Conservation (phyloP, 2,797 vertebrate species). For the Morelia viridis region DNA sequence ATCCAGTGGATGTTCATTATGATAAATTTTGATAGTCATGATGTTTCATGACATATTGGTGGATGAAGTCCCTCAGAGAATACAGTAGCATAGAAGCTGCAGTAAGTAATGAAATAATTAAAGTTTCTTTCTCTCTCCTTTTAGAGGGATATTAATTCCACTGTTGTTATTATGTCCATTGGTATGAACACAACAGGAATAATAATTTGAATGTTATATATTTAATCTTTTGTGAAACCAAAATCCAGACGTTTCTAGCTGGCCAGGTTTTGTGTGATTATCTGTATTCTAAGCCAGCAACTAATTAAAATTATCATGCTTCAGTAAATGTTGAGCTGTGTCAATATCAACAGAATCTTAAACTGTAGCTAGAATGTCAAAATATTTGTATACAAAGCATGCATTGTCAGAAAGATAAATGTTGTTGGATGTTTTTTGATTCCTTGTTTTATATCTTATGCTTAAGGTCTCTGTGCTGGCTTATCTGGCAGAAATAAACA, state of each 20-base stretch:
- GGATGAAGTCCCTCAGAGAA: neutral
- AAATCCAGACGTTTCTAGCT: neutral
- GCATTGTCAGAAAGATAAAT: neutral
- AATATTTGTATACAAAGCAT: neutral
- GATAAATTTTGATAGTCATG: neutral
- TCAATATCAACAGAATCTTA: neutral
- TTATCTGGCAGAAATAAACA: neutral
- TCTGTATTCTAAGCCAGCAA: neutral
- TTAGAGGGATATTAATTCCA: neutral
- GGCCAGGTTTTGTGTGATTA: neutral
- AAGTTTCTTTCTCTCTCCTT: neutral
- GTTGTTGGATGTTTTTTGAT: neutral
- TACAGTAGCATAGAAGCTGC: neutral
- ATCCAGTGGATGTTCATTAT: too few relatives aligned
- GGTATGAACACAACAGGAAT: neutral
- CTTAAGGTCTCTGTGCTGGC: neutral
- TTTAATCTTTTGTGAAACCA: neutral
- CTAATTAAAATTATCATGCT: neutral
- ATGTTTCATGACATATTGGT: neutral
- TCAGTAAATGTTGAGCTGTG: neutral
- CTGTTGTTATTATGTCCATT: neutral
- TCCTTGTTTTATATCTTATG: neutral
- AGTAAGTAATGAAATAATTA: neutral
- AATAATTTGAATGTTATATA: neutral
- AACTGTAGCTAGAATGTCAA: neutral